Evolutionary conservation across 2,113 vertebrate genomes (phyloP).

Genomic region (Megaceryle maxima): DNA sequence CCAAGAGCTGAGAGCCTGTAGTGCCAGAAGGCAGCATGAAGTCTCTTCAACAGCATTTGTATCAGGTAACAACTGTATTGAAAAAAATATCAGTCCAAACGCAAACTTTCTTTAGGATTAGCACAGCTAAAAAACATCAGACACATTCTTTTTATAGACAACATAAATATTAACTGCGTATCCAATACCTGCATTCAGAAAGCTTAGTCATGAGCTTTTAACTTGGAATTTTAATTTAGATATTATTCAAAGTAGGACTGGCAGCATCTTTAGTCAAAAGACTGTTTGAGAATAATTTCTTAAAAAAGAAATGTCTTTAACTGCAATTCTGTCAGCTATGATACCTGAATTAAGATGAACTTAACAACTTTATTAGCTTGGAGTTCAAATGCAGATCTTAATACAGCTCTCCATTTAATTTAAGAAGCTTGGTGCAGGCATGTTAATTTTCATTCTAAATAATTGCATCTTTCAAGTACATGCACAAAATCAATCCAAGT

Average conservation of each 20-base stretch:
- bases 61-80: not conserved
- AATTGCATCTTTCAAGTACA: not conserved
- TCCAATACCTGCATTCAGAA: not conserved
- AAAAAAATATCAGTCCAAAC: not conserved
- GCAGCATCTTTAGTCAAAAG: not conserved
- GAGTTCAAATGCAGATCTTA: not conserved
- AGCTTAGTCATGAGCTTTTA: not conserved
- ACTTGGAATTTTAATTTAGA: not conserved
- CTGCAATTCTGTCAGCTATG: not conserved
- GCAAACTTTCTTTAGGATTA: not conserved
- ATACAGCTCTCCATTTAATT: not conserved
- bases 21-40: not conserved
- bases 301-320: not conserved
- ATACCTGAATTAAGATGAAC: not conserved
- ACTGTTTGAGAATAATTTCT: not conserved
- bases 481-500: not conserved
- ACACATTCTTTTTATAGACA: not conserved
- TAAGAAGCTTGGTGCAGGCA: not conserved
- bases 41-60: not conserved
- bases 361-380: not conserved
- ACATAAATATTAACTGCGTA: accelerated
- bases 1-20: not conserved
- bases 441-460: not conserved
- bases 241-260: not conserved
- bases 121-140: not conserved